Conservation (phyloP, 1,140 invertebrate species). For the Argopecten irradians region DNA sequence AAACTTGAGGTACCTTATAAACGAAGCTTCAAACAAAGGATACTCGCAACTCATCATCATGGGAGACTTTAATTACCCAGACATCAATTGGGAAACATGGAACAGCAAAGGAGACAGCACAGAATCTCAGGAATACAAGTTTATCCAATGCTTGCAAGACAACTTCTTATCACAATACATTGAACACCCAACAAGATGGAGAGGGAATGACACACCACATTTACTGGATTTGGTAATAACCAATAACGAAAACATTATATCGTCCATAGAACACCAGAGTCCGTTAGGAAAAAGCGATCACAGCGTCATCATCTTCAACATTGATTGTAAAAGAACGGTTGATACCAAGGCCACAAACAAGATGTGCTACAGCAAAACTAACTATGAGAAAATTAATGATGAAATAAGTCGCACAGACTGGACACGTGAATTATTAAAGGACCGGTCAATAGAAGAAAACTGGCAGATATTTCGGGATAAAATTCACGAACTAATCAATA, state of each 20-base stretch:
- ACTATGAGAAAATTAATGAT: neutral
- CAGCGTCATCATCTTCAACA: neutral
- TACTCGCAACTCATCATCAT: slow-evolving; percentile 28
- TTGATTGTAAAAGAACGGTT: neutral
- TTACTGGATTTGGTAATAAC: neutral
- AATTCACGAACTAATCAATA: neutral
- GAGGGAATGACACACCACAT: neutral
- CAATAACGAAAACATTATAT: neutral
- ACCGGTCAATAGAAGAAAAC: neutral
- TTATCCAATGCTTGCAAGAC: too few relatives aligned
- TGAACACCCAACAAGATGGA: too few relatives aligned
- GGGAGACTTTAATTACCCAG: too few relatives aligned
- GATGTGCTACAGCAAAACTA: neutral
- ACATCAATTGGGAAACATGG: neutral
- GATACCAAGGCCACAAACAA: neutral
- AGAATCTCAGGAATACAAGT: too few relatives aligned
- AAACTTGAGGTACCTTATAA: neutral
- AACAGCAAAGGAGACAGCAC: neutral
- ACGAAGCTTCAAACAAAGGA: neutral
- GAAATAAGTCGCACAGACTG: slow-evolving; percentile 13
- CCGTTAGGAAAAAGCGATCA: neutral
- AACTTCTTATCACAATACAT: too few relatives aligned
- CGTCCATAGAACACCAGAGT: neutral
- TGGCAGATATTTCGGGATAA: neutral
- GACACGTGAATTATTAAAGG: neutral